Conservation (phyloP, 1,140 invertebrate genomes). For the Drosophila chauvacae region DNA sequence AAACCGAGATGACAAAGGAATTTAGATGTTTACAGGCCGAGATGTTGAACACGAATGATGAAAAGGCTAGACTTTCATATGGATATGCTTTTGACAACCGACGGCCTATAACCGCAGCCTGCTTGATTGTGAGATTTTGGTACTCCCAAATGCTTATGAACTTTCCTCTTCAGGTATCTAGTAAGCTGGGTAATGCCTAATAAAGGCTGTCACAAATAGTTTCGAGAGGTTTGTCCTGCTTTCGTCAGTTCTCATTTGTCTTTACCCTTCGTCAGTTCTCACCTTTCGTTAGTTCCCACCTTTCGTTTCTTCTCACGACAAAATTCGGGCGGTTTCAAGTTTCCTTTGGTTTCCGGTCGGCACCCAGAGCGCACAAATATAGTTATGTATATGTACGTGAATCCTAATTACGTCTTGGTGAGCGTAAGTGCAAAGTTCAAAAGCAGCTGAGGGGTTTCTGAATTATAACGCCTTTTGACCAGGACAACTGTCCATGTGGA, state of each 20-base stretch:
- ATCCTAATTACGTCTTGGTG: constrained; percentile 20
- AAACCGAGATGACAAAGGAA: constrained; percentile 4
- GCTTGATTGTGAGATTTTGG: background rate
- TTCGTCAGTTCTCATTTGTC: background rate
- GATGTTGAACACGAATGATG: constrained; percentile 1
- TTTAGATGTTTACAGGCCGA: constrained; percentile 31
- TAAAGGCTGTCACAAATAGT: constrained; percentile 1
- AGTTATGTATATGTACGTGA: constrained; percentile 32
- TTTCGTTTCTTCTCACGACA: background rate
- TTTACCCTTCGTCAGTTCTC: background rate
- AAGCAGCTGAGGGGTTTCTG: no score
- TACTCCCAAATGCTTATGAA: background rate
- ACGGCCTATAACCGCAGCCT: background rate
- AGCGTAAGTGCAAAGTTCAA: constrained; percentile 4
- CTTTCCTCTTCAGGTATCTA: background rate
- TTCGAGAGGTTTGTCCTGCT: background rate
- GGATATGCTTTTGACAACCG: constrained; percentile 1
- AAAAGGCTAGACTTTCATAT: background rate
- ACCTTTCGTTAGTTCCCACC: background rate
- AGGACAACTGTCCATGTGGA: constrained; percentile 19
- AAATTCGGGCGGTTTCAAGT: constrained; percentile 13
- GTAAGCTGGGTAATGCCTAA: background rate
- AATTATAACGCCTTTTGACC: background rate
- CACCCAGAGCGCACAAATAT: background rate
- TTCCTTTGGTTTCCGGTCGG: constrained; percentile 17